phyloP scores from a whole-genome alignment of 2,113 vertebrate genomes.

The Nothobranchius kuhntae region DNA sequence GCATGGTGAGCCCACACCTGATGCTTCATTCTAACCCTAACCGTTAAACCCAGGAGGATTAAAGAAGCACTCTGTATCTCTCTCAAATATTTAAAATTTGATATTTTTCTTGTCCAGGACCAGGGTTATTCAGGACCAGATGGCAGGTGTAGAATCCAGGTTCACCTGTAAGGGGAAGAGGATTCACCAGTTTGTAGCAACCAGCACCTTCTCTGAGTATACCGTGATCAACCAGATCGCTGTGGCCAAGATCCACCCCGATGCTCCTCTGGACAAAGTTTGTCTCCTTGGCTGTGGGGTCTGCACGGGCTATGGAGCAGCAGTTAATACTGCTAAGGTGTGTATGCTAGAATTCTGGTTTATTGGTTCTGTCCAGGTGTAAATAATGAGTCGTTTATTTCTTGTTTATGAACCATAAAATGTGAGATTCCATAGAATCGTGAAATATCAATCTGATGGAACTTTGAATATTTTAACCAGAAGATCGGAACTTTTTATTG shows the following conservation, averaged over 20 bases:
- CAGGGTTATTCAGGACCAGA: conserved; percentile 40
- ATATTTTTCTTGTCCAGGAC: conserved; percentile 41
- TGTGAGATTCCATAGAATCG: no score
- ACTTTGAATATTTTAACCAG: no score
- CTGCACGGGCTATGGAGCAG: conserved; percentile 85
- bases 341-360: no score
- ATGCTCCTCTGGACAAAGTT: conserved; percentile 36
- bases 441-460: no score
- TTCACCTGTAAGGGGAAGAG: conserved; percentile 83
- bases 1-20: conserved; percentile 72
- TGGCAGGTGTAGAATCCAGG: conserved; percentile 72
- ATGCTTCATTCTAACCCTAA: no score
- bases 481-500: no score
- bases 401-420: no score
- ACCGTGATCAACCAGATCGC: conserved; percentile 15
- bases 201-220: conserved; percentile 73
- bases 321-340: conserved; percentile 83
- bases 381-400: no score
- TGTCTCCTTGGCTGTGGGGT: conserved; percentile 83
- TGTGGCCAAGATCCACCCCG: conserved; percentile 28
- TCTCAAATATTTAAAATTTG: no score
- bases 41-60: no score
- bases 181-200: conserved; percentile 79
- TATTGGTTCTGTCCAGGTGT: no score
- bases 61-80: no score